These are phyloP conservation scores for Diplodus sargus DNA, from an alignment of 2,797 vertebrate genomes.

Conservation along the genomic window DNA sequence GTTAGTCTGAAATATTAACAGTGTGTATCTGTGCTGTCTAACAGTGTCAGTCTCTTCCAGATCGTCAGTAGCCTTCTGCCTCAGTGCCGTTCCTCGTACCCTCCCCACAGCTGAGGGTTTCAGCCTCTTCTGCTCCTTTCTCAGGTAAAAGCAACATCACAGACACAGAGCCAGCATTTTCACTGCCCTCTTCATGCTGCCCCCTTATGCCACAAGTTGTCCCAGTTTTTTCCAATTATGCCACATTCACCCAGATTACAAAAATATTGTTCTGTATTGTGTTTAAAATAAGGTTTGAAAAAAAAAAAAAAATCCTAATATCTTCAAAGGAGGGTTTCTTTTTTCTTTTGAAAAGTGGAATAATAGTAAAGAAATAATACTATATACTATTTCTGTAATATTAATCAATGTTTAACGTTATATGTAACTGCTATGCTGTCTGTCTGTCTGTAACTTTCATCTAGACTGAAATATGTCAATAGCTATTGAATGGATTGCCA, in stretches of 20 bases:
- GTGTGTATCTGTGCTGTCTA: conserved; percentile 84
- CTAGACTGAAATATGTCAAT: background rate
- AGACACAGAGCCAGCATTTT: background rate
- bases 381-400: background rate
- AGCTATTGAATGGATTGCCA: background rate
- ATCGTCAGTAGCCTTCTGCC: conserved; percentile 97
- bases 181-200: background rate
- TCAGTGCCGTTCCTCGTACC: conserved; percentile 87
- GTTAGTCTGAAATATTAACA: conserved; percentile 56
- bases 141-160: conserved; percentile 83
- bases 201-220: background rate
- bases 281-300: background rate
- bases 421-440: background rate
- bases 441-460: background rate
- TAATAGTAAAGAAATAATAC: background rate
- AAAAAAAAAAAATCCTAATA: background rate
- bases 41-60: conserved; percentile 95
- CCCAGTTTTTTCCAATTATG: background rate
- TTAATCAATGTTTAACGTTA: background rate
- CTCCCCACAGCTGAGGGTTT: conserved; percentile 89
- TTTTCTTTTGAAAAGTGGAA: background rate
- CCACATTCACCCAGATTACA: background rate
- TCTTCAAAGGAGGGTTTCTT: background rate
- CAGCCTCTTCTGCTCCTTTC: conserved; percentile 76
- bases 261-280: background rate